Percentiles rank a stretch among this genome's conserved stretches.
These are phyloP conservation scores for Parthenolecanium corni DNA, from an alignment of 2,888 invertebrate species.

Conservation along the genomic window DNA sequence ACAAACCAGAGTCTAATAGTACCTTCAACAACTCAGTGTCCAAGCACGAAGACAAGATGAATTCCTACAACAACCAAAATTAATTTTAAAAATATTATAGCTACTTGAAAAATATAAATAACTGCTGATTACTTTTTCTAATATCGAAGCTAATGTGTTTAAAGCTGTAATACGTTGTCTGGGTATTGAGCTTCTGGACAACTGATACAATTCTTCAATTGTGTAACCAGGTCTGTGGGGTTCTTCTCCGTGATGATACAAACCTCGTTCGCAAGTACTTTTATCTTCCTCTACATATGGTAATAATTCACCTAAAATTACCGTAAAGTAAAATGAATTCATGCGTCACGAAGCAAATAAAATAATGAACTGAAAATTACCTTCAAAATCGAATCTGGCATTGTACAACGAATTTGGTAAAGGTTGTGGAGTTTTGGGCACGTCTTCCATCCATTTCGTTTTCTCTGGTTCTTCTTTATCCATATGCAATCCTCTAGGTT, in stretches of 20 bases:
- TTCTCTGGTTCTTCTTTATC: slow-evolving; percentile 75
- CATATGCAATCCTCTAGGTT: slow-evolving; percentile 62
- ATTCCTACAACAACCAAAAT: slow-evolving; percentile 3
- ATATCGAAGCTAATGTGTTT: slow-evolving; percentile 64
- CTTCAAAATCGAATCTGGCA: slow-evolving; percentile 73
- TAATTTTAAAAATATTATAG: neutral
- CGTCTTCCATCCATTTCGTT: slow-evolving; percentile 73
- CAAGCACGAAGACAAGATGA: slow-evolving; percentile 9
- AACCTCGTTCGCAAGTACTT: slow-evolving; percentile 47
- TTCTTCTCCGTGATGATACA: slow-evolving; percentile 90
- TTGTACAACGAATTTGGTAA: slow-evolving; percentile 52
- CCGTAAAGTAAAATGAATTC: neutral
- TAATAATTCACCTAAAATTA: slow-evolving; percentile 48
- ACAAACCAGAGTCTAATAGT: slow-evolving; percentile 29
- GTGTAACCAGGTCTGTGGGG: slow-evolving; percentile 83
- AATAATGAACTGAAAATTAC: slow-evolving; percentile 34
- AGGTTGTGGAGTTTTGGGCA: slow-evolving; percentile 42
- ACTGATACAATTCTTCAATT: slow-evolving; percentile 70
- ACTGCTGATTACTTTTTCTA: slow-evolving; percentile 38
- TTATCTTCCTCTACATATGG: slow-evolving; percentile 56
- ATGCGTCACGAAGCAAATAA: neutral
- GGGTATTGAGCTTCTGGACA: slow-evolving; percentile 55
- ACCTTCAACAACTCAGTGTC: slow-evolving; percentile 15
- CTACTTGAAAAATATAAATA: neutral
- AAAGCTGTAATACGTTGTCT: slow-evolving; percentile 76